Evolutionary conservation across 1,140 invertebrate genomes (phyloP).

Genomic region (Drosophila ironensis): DNA sequence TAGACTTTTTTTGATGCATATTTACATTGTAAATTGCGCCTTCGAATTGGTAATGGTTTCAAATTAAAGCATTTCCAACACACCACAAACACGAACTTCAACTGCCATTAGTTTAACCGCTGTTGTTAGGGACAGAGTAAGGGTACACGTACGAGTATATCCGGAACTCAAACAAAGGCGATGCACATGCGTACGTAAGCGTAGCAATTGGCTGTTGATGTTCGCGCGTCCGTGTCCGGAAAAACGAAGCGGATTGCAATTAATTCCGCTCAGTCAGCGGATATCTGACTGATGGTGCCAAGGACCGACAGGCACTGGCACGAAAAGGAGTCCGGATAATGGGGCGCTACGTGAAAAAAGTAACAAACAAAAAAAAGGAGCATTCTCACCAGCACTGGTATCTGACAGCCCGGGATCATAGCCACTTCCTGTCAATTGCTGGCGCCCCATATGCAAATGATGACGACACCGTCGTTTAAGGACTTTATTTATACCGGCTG

Average conservation of each 20-base stretch:
- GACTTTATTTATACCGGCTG: constrained; percentile 14
- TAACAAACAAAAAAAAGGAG: constrained; percentile 6
- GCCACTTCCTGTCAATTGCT: constrained; percentile 34
- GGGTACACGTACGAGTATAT: no score
- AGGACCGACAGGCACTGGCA: neutral
- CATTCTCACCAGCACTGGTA: constrained; percentile 27
- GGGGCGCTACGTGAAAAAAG: constrained; percentile 21
- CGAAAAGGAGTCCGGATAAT: neutral
- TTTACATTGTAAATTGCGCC: no score
- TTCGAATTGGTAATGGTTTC: no score
- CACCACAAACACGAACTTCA: no score
- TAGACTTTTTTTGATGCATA: no score
- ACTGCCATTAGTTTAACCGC: neutral
- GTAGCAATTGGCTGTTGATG: constrained; percentile 31
- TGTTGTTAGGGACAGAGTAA: no score
- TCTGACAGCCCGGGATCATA: constrained; percentile 3
- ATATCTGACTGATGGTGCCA: constrained; percentile 31
- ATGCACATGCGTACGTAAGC: neutral
- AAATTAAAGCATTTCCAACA: no score
- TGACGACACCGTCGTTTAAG: constrained; percentile 40
- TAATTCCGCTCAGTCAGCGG: constrained; percentile 74
- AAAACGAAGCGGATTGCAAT: constrained; percentile 78
- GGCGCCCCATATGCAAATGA: constrained; percentile 49
- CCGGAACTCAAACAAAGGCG: constrained; percentile 5
- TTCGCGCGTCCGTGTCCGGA: constrained; percentile 34